A percentile compares a stretch with the other conserved stretches of the same genome.
Conservation (phyloP, 2,797 vertebrate genomes). For the Melanotaenia parkinsoni region DNA sequence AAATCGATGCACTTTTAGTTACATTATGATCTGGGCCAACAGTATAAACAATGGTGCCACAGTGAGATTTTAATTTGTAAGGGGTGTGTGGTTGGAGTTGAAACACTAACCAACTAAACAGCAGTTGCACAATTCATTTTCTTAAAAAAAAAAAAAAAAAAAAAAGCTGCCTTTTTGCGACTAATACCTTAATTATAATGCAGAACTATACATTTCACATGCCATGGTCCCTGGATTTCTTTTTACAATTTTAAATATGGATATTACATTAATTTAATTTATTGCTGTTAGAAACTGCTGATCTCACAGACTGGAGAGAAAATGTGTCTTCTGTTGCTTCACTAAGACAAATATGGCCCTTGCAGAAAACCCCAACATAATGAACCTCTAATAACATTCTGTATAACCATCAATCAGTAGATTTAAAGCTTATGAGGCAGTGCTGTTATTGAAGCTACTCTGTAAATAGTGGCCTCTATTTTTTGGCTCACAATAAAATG, state of each 20-base stretch:
- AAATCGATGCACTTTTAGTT: background rate
- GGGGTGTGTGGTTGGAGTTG: background rate
- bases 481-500: slow-evolving; percentile 35
- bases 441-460: background rate
- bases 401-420: slow-evolving; percentile 5
- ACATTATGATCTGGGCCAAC: slow-evolving; percentile 1
- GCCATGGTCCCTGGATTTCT: too few species aligned
- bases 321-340: background rate
- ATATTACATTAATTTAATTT: background rate
- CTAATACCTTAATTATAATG: background rate
- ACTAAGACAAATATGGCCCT: background rate
- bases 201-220: background rate
- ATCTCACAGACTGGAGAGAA: slow-evolving; percentile 5
- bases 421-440: background rate
- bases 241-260: background rate
- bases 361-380: slow-evolving; percentile 6
- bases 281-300: background rate
- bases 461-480: background rate
- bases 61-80: background rate
- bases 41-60: background rate
- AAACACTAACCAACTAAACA: background rate
- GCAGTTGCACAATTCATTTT: too few species aligned
- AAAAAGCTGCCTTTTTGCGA: background rate
- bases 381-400: background rate
- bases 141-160: too few species aligned